Conservation (phyloP, 2,888 invertebrate species). For the Pseudococcus longispinus region DNA sequence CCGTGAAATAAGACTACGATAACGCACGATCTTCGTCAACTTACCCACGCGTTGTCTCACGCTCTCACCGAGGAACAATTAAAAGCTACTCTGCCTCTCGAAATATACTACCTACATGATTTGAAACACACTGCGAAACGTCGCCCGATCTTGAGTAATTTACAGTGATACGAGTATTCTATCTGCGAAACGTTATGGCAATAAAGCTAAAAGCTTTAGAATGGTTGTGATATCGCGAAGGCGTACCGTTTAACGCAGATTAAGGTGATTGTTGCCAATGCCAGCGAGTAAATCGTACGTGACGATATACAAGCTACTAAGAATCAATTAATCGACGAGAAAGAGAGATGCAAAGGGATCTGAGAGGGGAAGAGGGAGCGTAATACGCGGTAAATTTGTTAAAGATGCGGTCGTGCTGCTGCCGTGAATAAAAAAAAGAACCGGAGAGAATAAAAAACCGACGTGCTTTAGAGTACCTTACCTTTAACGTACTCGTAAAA, state of each 20-base stretch:
- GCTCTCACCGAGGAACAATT: neutral
- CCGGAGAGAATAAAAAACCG: neutral
- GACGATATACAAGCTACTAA: neutral
- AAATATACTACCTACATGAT: neutral
- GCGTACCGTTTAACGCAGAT: neutral
- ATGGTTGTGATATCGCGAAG: neutral
- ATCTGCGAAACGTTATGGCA: neutral
- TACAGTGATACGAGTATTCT: neutral
- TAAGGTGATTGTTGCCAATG: conserved; percentile 11
- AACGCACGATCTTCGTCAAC: conserved; percentile 1
- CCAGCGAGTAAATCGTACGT: conserved; percentile 15
- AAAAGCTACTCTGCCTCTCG: neutral
- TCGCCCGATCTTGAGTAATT: neutral
- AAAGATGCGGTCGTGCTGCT: neutral
- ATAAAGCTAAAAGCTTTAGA: neutral
- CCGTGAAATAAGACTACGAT: neutral
- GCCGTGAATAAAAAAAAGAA: neutral
- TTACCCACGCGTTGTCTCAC: neutral
- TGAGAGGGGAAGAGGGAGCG: no score
- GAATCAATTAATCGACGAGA: conserved; percentile 6
- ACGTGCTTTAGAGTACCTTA: neutral
- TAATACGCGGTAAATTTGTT: neutral
- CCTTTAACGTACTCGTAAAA: neutral
- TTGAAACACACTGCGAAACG: neutral
- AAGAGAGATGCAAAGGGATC: no score